Base-by-base conservation (phyloP, 2,888 invertebrate species). In the Noctuana brunneofusca region DNA sequence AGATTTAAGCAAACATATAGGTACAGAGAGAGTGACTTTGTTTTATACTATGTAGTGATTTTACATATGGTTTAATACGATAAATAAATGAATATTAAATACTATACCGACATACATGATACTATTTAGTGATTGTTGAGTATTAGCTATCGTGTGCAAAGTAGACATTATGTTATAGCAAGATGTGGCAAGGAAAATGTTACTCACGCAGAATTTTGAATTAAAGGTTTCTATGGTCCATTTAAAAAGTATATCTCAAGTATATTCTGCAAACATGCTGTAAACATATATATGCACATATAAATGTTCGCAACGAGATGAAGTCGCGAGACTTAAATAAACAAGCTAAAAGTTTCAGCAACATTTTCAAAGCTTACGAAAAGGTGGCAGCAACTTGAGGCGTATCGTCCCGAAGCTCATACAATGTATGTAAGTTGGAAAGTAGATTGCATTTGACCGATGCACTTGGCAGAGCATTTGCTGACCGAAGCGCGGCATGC, bases 401-500 rank as follows among this genome's bases (percentile, higher is more conserved):
- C 14, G 32, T 60, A 54, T 54, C 53, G 46, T 1, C 41, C 41
- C 24, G 3, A 49, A 49, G 38, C 35, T 52, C 41, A 46, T 55
- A 76, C 74, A 77, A 79, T 78, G 74, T 74, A 79, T 78, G 74
- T 74, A 73, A 76, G 74, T 77, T 76, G 68, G 68, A 73, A 73
- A 77, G 74, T 74, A 76, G 76, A 78, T 81, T 79, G 76, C 75
- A 74, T 80, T 73, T 70, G 73, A 75, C 73, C 75, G 76, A 77
- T 79, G 80, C 76, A 77, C 76, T 81, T 80, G 80, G 83, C 85
- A 83, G 74, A 73, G 71, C 71, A 73, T 79, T 78, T 71, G 78
- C 80, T 80, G 80, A 83, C 84, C 83, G 69, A 69, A 67, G 67
- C 74, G 68, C 71, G 77, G 80, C 74, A 80, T 80, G 84, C 83